Evolutionary conservation across 2,113 vertebrate genomes (phyloP), one percentile per base, ranked within the genome.

Genomic region (Lycaon pictus): DNA sequence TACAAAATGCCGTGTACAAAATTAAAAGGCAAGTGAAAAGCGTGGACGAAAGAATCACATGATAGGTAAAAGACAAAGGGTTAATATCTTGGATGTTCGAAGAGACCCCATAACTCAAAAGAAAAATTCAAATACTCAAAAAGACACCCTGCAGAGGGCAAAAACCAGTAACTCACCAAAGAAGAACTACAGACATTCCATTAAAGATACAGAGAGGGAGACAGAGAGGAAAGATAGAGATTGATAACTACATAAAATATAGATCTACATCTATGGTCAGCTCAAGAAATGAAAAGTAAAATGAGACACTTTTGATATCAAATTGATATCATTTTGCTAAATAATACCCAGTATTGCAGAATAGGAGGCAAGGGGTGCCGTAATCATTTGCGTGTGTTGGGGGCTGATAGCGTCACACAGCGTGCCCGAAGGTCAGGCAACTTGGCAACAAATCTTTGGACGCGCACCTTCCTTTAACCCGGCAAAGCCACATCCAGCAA

Each of bases 1-100:
- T 91, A 69, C 53, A 97, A 97, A 95, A 74, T 2, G 43, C 11
- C 51, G 81, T 13, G 35, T 60, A 92, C 74, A 79, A 93, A 97
- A 93, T 60, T 60, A 96, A 96, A 81, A 94, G 58, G 71, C 82
- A 69, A 90, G 76, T 29, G 27, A 76, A 81, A 93, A 95, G 76
- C 65, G 87, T 88, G 32, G 63, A 65, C 84, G 48, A 91, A 84
- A 97, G 35, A 94, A 83, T 90, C 77, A 62, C 15, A 88, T 82
- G 62, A 51, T 8, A 11, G 37, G 5, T 79, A 53, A 74, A 90
- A 79, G 76, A 74, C 88, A 93, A 96, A 85, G 88, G 53, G 77
- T 94, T 94, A 95, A 79, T 62, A 88, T 43, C 63, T 88, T 67
- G 88, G 88, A 72, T 48, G 58, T 71, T 32, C 10, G 60, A 82